Evolutionary conservation across 2,113 vertebrate genomes (phyloP).

Genomic region (Arenaria interpres): DNA sequence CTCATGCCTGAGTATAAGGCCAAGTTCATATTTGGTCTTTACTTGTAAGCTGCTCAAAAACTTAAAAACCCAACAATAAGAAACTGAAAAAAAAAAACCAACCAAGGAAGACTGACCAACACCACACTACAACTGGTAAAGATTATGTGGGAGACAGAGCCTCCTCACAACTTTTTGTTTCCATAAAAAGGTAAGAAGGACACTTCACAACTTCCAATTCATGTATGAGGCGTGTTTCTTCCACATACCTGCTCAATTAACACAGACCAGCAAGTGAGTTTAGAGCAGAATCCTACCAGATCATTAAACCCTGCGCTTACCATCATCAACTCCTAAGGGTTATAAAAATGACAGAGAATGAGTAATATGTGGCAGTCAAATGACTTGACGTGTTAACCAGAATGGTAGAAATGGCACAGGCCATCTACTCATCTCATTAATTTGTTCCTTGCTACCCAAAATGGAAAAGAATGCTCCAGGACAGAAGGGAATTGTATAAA

Average conservation of each 20-base stretch:
- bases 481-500: background rate
- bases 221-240: background rate
- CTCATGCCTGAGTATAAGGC: background rate
- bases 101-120: background rate
- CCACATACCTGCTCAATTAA: background rate
- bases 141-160: background rate
- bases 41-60: background rate
- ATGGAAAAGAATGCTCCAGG: background rate
- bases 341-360: background rate
- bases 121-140: background rate
- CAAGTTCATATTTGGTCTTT: background rate
- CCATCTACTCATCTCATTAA: background rate
- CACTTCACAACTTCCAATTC: background rate
- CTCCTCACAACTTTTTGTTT: background rate
- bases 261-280: background rate
- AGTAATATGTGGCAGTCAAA: background rate
- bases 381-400: background rate
- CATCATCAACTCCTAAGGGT: background rate
- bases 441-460: background rate
- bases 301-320: background rate
- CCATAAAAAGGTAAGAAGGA: background rate
- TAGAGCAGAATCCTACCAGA: background rate
- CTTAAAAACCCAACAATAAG: background rate
- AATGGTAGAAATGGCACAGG: background rate
- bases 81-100: background rate